phyloP scores from a whole-genome alignment of 2,888 invertebrate genomes.

The Chrysina gloriosa region DNA sequence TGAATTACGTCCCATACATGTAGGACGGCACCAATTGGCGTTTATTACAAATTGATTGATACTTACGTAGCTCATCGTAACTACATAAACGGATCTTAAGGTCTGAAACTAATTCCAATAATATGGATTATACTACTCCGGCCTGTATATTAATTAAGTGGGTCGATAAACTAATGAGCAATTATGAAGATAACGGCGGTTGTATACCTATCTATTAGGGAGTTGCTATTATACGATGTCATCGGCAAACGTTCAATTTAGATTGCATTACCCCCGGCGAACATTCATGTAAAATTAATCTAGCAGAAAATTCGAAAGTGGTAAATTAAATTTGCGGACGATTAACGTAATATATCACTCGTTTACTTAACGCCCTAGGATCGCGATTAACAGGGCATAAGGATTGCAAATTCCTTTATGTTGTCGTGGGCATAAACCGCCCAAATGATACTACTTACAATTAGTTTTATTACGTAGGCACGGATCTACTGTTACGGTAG shows the following conservation, averaged over 20 bases:
- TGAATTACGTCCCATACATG: too few species aligned
- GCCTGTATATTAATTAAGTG: background rate
- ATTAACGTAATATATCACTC: background rate
- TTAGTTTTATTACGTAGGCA: background rate
- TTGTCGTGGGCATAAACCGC: background rate
- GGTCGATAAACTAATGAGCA: conserved; percentile 13
- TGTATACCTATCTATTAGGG: conserved; percentile 12
- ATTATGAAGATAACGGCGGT: conserved; percentile 17
- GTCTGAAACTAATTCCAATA: background rate
- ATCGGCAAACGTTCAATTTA: conserved; percentile 17
- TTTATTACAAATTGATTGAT: too few species aligned
- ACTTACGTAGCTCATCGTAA: too few species aligned
- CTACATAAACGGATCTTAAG: too few species aligned
- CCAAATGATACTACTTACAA: background rate
- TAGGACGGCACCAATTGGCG: too few species aligned
- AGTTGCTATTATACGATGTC: conserved; percentile 15
- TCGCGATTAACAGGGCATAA: background rate
- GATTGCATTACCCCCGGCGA: background rate
- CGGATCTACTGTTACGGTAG: background rate
- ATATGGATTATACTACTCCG: background rate
- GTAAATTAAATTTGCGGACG: background rate
- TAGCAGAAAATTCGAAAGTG: conserved; percentile 6
- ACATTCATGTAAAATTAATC: background rate
- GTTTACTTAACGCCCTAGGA: background rate
- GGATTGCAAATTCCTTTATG: background rate